phyloP scores from a whole-genome alignment of 2,888 invertebrate species.

The Leptarthrus brevirostris region DNA sequence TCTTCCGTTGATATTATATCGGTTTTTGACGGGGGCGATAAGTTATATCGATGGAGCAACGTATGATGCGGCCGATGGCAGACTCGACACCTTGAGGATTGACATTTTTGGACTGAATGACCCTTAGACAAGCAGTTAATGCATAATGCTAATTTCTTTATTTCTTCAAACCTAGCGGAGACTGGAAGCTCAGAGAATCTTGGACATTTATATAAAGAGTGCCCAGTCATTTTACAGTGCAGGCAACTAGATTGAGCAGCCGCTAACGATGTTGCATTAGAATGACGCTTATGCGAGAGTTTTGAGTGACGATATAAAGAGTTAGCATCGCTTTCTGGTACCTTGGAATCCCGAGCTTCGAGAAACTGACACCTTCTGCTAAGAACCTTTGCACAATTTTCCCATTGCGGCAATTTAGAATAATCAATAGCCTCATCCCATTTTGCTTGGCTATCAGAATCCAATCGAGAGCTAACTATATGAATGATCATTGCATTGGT shows the following conservation, averaged over 20 bases:
- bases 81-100: too few species aligned
- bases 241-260: not conserved
- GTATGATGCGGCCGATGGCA: too few species aligned
- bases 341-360: conserved; percentile 52
- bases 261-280: not conserved
- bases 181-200: not conserved
- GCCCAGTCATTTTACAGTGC: not conserved
- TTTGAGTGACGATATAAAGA: not conserved
- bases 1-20: not conserved
- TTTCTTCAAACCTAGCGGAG: not conserved
- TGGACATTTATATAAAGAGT: not conserved
- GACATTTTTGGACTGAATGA: too few species aligned
- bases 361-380: conserved; percentile 48
- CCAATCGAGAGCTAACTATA: conserved; percentile 50
- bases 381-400: conserved; percentile 48
- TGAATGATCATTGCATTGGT: conserved; percentile 53
- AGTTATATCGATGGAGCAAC: too few species aligned
- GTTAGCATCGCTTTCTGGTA: not conserved
- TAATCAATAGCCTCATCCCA: conserved; percentile 54
- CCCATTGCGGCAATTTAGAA: conserved; percentile 47
- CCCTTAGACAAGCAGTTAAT: not conserved
- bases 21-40: too few species aligned
- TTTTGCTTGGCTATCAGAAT: conserved; percentile 50
- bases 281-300: not conserved
- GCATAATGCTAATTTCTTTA: not conserved